Percentiles rank a stretch among this genome's conserved stretches.
Evolutionary conservation across 2,888 invertebrate genomes (phyloP).

Genomic region (Athalia cordata): DNA sequence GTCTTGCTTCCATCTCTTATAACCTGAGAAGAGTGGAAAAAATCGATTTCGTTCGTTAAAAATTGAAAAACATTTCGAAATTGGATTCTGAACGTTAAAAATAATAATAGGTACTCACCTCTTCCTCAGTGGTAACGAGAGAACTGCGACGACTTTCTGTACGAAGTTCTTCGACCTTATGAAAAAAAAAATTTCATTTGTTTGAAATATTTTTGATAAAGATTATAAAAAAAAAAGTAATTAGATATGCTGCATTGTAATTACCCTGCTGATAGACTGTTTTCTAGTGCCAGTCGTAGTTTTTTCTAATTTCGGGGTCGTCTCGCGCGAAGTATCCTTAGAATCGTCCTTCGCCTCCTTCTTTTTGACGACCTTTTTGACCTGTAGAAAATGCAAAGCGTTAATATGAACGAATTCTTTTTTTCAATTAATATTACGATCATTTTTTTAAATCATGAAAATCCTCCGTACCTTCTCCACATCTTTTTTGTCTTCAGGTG

Average conservation of each 20-base stretch:
- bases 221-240: constrained; percentile 9
- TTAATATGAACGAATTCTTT: background rate
- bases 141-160: constrained; percentile 70
- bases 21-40: constrained; percentile 55
- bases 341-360: constrained; percentile 59
- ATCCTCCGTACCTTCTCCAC: constrained; percentile 61
- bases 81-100: background rate
- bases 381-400: constrained; percentile 43
- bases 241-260: background rate
- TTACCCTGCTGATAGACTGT: constrained; percentile 65
- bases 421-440: background rate
- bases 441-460: background rate
- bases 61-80: background rate
- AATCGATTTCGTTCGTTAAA: background rate
- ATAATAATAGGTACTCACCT: constrained; percentile 52
- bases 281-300: constrained; percentile 60
- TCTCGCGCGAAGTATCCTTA: constrained; percentile 61
- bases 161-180: constrained; percentile 67
- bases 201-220: background rate
- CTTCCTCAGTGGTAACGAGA: constrained; percentile 63
- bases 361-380: constrained; percentile 63
- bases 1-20: constrained; percentile 59
- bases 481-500: constrained; percentile 75
- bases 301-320: constrained; percentile 64
- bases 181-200: background rate